Conservation (phyloP, 1,140 invertebrate genomes). For the Drosophila prosaltans region DNA sequence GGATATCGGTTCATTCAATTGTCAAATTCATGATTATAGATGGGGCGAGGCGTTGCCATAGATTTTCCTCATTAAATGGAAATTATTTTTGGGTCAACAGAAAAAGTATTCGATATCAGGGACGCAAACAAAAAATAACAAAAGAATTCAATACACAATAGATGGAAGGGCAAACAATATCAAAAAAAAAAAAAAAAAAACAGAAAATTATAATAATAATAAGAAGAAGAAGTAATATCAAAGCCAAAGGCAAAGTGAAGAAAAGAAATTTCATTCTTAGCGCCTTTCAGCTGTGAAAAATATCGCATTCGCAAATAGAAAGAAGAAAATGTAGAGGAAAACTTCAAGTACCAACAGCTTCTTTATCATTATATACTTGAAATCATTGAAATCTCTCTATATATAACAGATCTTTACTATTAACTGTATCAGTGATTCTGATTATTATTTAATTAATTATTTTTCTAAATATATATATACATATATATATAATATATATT, state of each 20-base stretch:
- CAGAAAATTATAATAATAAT: background rate
- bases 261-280: slow-evolving; percentile 26
- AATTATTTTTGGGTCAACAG: slow-evolving; percentile 43
- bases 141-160: slow-evolving; percentile 12
- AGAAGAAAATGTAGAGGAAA: slow-evolving; percentile 18
- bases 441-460: background rate
- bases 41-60: slow-evolving; percentile 54
- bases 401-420: slow-evolving; percentile 6
- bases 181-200: background rate
- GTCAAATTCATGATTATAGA: slow-evolving; percentile 20
- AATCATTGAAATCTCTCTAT: slow-evolving; percentile 8
- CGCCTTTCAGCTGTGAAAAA: slow-evolving; percentile 56
- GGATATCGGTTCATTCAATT: slow-evolving; percentile 53
- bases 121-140: background rate
- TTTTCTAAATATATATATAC: slow-evolving; percentile 1
- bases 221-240: background rate
- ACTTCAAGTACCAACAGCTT: slow-evolving; percentile 5
- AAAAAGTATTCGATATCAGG: slow-evolving; percentile 33
- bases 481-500: background rate
- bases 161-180: background rate
- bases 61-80: slow-evolving; percentile 61
- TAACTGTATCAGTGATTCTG: slow-evolving; percentile 1
- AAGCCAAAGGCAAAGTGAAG: slow-evolving; percentile 24
- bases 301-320: slow-evolving; percentile 46
- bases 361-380: slow-evolving; percentile 1